These are phyloP conservation scores for Denticeps clupeoides DNA, from an alignment of 2,797 vertebrate species.

Conservation along the genomic window DNA sequence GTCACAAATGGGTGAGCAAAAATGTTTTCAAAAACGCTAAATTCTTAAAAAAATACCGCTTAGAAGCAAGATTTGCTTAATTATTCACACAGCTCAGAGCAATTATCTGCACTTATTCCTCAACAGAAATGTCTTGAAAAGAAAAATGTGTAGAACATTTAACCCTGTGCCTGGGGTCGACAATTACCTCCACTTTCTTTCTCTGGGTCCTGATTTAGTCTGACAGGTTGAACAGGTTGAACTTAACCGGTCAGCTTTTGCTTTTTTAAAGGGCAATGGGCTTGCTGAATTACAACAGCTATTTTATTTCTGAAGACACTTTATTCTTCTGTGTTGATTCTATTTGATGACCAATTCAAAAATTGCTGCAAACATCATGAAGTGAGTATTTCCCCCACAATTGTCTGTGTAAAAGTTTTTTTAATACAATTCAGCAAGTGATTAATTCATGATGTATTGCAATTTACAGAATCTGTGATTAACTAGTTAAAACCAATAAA, in stretches of 20 bases:
- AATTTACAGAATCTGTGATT: too few species aligned
- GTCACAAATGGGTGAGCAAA: too few species aligned
- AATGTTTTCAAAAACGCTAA: too few species aligned
- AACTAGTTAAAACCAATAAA: too few species aligned
- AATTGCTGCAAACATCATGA: not conserved
- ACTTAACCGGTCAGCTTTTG: constrained; percentile 32
- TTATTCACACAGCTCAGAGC: constrained; percentile 30
- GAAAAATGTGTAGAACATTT: constrained; percentile 39
- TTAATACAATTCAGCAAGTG: too few species aligned
- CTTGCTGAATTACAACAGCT: not conserved
- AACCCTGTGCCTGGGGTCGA: constrained; percentile 36
- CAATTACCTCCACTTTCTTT: constrained; percentile 31
- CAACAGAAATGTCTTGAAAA: constrained; percentile 17
- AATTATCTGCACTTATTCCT: constrained; percentile 27
- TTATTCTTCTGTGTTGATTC: constrained; percentile 1
- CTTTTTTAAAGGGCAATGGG: constrained; percentile 8
- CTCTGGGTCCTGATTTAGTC: constrained; percentile 25
- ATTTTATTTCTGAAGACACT: not conserved
- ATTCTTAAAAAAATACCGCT: too few species aligned
- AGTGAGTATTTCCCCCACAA: too few species aligned
- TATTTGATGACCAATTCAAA: not conserved
- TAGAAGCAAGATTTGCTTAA: not conserved
- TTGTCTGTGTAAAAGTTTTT: too few species aligned
- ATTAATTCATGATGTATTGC: too few species aligned
- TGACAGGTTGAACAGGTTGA: constrained; percentile 32